Conservation (phyloP, 2,888 invertebrate genomes). For the Himalopsyche anomala region DNA sequence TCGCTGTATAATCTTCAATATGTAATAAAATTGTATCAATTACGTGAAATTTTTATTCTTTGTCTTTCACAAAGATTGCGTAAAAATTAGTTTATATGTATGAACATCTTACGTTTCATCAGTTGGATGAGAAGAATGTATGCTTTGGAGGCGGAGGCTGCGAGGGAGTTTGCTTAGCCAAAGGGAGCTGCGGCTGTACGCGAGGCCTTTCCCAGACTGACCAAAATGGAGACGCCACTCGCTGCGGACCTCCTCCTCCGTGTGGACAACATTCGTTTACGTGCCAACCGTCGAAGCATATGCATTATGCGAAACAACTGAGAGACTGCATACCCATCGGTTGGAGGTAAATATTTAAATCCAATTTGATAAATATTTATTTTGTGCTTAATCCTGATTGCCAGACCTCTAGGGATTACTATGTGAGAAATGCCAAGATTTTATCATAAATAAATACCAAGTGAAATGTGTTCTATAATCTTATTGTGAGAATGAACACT, state of each 20-base stretch:
- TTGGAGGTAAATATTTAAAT: constrained; percentile 75
- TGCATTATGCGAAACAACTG: constrained; percentile 68
- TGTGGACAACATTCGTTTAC: constrained; percentile 86
- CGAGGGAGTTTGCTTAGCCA: constrained; percentile 69
- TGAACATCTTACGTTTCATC: constrained; percentile 70
- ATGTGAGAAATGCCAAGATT: no score
- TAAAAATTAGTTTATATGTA: background rate
- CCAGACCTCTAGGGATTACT: no score
- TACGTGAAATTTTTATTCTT: no score
- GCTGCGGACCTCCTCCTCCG: constrained; percentile 82
- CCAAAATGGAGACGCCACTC: constrained; percentile 44
- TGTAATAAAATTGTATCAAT: no score
- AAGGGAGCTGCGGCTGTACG: constrained; percentile 87
- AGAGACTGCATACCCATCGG: constrained; percentile 82
- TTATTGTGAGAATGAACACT: no score
- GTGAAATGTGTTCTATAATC: no score
- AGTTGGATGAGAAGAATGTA: constrained; percentile 77
- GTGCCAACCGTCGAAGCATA: constrained; percentile 71
- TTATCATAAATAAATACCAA: no score
- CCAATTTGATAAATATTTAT: background rate
- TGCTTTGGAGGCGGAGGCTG: constrained; percentile 71
- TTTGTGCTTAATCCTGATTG: background rate
- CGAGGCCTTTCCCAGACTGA: constrained; percentile 76
- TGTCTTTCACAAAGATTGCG: background rate
- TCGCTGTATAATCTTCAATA: no score